Percentiles rank a stretch among this genome's conserved stretches.
Evolutionary conservation across 2,888 invertebrate species (phyloP).

Genomic region (Galerucella nymphaeae): DNA sequence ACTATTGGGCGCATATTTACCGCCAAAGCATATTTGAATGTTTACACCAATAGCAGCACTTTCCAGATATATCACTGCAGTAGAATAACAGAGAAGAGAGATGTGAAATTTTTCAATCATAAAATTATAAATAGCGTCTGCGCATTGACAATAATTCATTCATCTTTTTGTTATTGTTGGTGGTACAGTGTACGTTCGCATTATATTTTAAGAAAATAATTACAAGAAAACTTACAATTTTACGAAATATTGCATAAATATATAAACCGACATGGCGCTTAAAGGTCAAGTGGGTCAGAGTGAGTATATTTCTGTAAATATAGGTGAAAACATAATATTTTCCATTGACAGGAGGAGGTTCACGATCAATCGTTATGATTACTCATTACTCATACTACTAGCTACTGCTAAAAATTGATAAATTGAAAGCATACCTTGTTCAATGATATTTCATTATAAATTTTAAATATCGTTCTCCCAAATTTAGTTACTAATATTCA

Average conservation of each 20-base stretch:
- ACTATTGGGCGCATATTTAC: background rate
- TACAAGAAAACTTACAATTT: background rate
- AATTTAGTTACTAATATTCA: too few relatives aligned
- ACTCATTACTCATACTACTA: conserved; percentile 27
- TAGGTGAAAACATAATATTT: background rate
- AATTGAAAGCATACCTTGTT: conserved; percentile 19
- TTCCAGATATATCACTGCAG: background rate
- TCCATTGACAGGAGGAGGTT: conserved; percentile 17
- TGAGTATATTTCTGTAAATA: conserved; percentile 68
- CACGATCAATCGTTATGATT: conserved; percentile 23
- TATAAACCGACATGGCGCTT: conserved; percentile 77
- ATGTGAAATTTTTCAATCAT: background rate
- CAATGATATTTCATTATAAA: too few relatives aligned
- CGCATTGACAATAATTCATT: background rate
- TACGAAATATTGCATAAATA: background rate
- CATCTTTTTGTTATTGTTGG: conserved; percentile 13
- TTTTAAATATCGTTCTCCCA: too few relatives aligned
- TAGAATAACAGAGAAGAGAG: background rate
- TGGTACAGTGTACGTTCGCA: background rate
- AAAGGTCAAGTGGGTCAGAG: conserved; percentile 89
- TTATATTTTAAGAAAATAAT: conserved; percentile 3
- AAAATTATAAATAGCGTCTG: background rate
- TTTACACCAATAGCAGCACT: background rate
- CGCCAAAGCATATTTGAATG: background rate
- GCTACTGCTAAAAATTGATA: background rate